phyloP scores from a whole-genome alignment of 2,888 invertebrate species.

The Drosophila algonquin region DNA sequence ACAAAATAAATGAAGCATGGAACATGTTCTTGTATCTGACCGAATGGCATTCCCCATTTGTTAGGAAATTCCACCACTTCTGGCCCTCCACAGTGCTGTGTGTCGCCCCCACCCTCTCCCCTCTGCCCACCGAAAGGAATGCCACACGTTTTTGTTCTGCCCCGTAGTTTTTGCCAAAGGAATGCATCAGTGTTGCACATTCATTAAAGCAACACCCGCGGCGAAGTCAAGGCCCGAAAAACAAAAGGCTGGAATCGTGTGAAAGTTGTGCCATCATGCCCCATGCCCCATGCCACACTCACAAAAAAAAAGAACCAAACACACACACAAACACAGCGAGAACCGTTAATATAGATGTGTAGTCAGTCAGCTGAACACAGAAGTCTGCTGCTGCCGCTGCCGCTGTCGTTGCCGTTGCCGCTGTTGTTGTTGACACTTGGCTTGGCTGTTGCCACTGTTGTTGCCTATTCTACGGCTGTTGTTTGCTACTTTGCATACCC shows the following conservation, averaged over 20 bases:
- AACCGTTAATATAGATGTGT: slow-evolving; percentile 22
- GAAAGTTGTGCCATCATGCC: slow-evolving; percentile 30
- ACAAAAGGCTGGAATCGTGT: slow-evolving; percentile 35
- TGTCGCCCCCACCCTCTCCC: not conserved
- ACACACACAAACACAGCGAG: slow-evolving; percentile 10
- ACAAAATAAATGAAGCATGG: not conserved
- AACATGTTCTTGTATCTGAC: not conserved
- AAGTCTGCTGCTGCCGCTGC: slow-evolving; percentile 13
- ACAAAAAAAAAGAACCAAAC: slow-evolving; percentile 5
- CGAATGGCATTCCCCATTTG: not conserved
- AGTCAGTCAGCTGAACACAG: slow-evolving; percentile 42
- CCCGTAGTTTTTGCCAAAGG: slow-evolving; percentile 27
- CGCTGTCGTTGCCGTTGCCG: slow-evolving; percentile 38
- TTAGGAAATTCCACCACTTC: not conserved
- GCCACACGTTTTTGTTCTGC: slow-evolving; percentile 27
- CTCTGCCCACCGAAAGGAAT: slow-evolving; percentile 2
- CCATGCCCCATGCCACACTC: not conserved
- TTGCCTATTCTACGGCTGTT: slow-evolving; percentile 17
- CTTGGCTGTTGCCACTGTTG: slow-evolving; percentile 28
- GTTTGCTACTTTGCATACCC: slow-evolving; percentile 19
- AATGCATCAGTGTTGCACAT: slow-evolving; percentile 44
- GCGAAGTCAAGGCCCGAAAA: slow-evolving; percentile 50
- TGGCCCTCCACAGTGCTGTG: not conserved
- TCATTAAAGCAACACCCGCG: slow-evolving; percentile 71
- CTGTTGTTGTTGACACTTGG: slow-evolving; percentile 22